Percentiles rank a stretch among this genome's conserved stretches.
phyloP scores from a whole-genome alignment of 2,797 vertebrate genomes.

The Artibeus lituratus region DNA sequence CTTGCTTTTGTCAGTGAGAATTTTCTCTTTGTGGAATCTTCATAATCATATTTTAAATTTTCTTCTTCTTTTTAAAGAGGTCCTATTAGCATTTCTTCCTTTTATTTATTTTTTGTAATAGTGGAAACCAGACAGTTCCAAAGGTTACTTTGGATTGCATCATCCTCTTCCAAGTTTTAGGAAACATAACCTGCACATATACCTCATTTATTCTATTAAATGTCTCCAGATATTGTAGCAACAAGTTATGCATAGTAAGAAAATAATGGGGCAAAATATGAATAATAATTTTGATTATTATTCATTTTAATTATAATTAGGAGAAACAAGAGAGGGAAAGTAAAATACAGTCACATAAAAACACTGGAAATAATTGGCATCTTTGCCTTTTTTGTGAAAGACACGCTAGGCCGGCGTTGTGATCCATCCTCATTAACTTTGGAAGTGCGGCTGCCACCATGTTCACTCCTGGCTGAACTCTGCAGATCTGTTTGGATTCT shows the following conservation, averaged over 20 bases:
- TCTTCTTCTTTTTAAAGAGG: neutral
- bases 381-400: neutral
- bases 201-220: slow-evolving; percentile 4
- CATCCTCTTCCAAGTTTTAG: neutral
- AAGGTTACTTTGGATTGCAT: neutral
- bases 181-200: neutral
- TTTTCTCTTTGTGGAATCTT: neutral
- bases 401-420: neutral
- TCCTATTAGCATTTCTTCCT: too few species aligned
- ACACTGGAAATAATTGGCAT: slow-evolving; percentile 6
- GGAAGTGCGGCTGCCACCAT: neutral
- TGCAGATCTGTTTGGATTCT: neutral
- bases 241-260: neutral
- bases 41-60: neutral
- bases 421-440: slow-evolving; percentile 25
- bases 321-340: neutral
- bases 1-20: neutral
- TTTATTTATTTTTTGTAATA: neutral
- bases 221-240: neutral
- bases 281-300: neutral
- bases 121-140: neutral
- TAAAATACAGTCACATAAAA: neutral
- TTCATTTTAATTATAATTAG: slow-evolving; percentile 19
- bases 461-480: neutral
- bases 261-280: neutral